These are phyloP conservation scores for Stegostoma tigrinum DNA, from an alignment of 2,113 vertebrate species.

Conservation along the genomic window DNA sequence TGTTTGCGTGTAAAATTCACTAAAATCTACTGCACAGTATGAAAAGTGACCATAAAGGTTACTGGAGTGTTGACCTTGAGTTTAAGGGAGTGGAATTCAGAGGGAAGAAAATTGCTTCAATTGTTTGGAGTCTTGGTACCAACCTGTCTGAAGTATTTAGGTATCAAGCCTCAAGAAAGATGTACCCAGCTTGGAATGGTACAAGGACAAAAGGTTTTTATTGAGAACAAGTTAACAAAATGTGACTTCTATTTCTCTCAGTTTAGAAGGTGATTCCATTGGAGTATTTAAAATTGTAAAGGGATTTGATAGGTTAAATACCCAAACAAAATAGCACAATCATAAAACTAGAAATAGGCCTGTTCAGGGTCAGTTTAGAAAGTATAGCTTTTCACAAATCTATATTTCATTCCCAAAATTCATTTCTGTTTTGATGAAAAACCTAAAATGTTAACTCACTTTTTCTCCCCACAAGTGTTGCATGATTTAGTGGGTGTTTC, in stretches of 20 bases:
- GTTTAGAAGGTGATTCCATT: neutral
- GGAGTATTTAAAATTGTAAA: neutral
- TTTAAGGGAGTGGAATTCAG: neutral
- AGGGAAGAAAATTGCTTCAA: neutral
- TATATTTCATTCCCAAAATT: neutral
- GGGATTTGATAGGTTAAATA: neutral
- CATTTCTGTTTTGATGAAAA: neutral
- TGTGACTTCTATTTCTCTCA: neutral
- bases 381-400: neutral
- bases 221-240: neutral
- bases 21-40: neutral
- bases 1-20: neutral
- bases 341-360: neutral
- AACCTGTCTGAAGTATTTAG: neutral
- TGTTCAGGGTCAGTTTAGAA: neutral
- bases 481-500: neutral
- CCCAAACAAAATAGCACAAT: neutral
- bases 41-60: neutral
- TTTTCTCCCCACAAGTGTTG: neutral
- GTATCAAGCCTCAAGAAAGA: neutral
- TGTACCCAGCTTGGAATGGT: neutral
- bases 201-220: neutral
- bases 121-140: neutral
- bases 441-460: neutral
- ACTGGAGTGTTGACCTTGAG: neutral